phyloP scores from a whole-genome alignment of 2,797 vertebrate genomes.

The Poeciliopsis presidionis region DNA sequence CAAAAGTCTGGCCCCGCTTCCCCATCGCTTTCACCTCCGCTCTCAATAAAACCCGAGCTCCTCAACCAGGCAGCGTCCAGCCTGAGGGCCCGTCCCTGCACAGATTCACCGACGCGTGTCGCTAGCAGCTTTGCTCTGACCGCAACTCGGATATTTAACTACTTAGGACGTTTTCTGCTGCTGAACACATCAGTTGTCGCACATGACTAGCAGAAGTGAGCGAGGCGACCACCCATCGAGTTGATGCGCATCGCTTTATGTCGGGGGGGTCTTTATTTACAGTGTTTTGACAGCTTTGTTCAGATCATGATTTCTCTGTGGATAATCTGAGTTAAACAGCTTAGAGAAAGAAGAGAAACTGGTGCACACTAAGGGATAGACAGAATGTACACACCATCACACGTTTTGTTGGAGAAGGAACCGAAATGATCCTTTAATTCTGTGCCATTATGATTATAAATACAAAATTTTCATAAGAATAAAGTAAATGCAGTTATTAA shows the following conservation, averaged over 20 bases:
- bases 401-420: constrained; percentile 4
- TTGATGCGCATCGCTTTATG: not conserved
- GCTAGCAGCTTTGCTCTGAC: constrained; percentile 19
- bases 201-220: not conserved
- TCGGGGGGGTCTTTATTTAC: constrained; percentile 29
- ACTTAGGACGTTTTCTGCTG: not conserved
- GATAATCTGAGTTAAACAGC: constrained; percentile 68
- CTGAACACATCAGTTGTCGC: constrained; percentile 9
- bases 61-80: constrained; percentile 20
- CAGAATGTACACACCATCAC: not conserved
- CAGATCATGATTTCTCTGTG: constrained; percentile 49
- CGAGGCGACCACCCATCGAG: constrained; percentile 5
- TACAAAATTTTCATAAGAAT: constrained; percentile 7
- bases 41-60: constrained; percentile 43
- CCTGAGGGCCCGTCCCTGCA: constrained; percentile 14
- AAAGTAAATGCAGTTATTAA: not conserved
- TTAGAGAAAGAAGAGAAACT: constrained; percentile 55
- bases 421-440: constrained; percentile 24
- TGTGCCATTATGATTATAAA: constrained; percentile 25
- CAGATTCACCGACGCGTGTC: constrained; percentile 26
- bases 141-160: constrained; percentile 16
- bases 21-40: constrained; percentile 39
- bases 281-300: constrained; percentile 54
- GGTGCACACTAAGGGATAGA: constrained; percentile 35
- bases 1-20: constrained; percentile 36